These are phyloP conservation scores for Phylloscopus whistleri DNA, from an alignment of 2,113 vertebrate genomes.

Conservation along the genomic window DNA sequence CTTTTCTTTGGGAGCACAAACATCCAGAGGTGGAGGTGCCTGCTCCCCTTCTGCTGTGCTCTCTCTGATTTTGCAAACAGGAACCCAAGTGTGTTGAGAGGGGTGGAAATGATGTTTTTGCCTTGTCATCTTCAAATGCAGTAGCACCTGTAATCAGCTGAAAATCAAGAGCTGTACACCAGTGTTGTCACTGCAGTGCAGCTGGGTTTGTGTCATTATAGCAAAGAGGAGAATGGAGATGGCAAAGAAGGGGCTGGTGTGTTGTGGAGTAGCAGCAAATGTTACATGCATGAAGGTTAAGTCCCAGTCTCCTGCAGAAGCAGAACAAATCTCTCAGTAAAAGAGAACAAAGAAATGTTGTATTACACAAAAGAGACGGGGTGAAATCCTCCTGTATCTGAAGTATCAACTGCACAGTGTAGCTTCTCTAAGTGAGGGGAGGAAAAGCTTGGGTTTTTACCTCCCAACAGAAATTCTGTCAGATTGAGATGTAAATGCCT, in stretches of 20 bases:
- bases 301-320: background rate
- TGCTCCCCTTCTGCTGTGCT: background rate
- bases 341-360: background rate
- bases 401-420: background rate
- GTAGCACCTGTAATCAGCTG: background rate
- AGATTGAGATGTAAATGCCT: background rate
- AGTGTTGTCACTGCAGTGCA: background rate
- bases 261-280: background rate
- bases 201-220: background rate
- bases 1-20: background rate
- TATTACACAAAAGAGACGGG: background rate
- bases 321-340: background rate
- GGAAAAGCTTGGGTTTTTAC: background rate
- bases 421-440: background rate
- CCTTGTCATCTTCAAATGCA: background rate
- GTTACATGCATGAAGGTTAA: accelerated
- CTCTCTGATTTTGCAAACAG: background rate
- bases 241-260: background rate
- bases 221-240: background rate
- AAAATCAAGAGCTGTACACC: background rate
- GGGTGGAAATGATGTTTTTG: background rate
- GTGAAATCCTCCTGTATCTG: background rate
- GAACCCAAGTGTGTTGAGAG: background rate
- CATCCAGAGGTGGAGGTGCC: background rate
- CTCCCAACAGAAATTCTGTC: background rate